Percentiles rank a stretch among this genome's conserved stretches.
Evolutionary conservation across 2,113 vertebrate species (phyloP).

Genomic region (Romanogobio albipinnatus): DNA sequence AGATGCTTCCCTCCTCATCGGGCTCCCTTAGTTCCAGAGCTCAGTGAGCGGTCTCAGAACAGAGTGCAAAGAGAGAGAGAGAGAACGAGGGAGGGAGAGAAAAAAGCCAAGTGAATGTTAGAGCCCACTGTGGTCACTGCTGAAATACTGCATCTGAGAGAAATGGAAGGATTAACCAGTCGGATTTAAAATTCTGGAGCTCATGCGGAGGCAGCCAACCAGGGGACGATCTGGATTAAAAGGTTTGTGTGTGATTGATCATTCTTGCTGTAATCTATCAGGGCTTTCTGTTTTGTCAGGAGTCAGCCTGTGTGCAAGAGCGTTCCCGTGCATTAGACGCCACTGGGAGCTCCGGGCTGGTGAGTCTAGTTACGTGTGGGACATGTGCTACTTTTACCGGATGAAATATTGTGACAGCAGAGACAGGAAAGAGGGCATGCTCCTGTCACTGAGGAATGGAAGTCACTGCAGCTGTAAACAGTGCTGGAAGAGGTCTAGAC

Average conservation of each 20-base stretch:
- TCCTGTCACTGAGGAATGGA: conserved; percentile 40
- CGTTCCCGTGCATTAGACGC: background rate
- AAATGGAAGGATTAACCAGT: conserved; percentile 69
- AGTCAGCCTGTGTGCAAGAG: conserved; percentile 52
- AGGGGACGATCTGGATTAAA: conserved; percentile 69
- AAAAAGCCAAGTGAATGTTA: conserved; percentile 66
- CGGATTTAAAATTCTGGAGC: conserved; percentile 70
- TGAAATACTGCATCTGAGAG: conserved; percentile 61
- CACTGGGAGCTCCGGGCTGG: conserved; percentile 15
- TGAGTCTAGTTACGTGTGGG: conserved; percentile 36
- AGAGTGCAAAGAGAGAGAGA: conserved; percentile 58
- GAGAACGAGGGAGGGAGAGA: conserved; percentile 52
- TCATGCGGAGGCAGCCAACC: conserved; percentile 69
- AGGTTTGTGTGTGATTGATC: conserved; percentile 71
- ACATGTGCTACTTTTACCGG: conserved; percentile 35
- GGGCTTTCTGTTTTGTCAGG: conserved; percentile 53
- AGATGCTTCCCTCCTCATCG: conserved; percentile 57
- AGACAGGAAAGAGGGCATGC: conserved; percentile 35
- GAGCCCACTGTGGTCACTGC: conserved; percentile 66
- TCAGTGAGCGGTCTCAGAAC: conserved; percentile 63
- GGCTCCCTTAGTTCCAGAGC: conserved; percentile 71
- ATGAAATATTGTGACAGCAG: conserved; percentile 50
- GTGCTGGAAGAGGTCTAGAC: conserved; percentile 34
- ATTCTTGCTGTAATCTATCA: conserved; percentile 64
- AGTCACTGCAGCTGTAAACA: conserved; percentile 46